These are phyloP conservation scores for Amitus sp. DNA, from an alignment of 2,888 invertebrate species.

Conservation along the genomic window DNA sequence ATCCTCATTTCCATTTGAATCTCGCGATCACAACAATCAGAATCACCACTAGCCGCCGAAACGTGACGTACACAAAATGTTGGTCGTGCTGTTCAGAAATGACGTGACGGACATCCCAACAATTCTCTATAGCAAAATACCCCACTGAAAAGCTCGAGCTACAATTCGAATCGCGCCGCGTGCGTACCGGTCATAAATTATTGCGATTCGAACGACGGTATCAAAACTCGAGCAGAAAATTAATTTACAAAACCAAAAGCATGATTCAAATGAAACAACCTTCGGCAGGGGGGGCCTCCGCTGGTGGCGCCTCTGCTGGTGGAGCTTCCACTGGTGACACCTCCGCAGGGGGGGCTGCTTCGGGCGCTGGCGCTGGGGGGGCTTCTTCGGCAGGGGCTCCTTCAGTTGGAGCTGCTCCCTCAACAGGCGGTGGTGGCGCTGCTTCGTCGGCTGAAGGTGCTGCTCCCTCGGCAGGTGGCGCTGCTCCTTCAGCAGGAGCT, in stretches of 20 bases:
- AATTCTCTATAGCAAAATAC: no score
- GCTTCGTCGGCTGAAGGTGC: slow-evolving; percentile 59
- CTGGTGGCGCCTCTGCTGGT: slow-evolving; percentile 47
- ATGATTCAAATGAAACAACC: slow-evolving; percentile 9
- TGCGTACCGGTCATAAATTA: no score
- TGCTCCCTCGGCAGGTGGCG: slow-evolving; percentile 8
- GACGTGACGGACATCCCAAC: slow-evolving; percentile 2
- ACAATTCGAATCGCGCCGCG: neutral
- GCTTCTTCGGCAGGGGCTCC: slow-evolving; percentile 54
- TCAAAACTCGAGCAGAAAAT: neutral
- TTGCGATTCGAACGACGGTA: no score
- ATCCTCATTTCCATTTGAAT: slow-evolving; percentile 5
- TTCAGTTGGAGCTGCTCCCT: slow-evolving; percentile 49
- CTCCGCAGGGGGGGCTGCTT: slow-evolving; percentile 58
- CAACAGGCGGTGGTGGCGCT: slow-evolving; percentile 55
- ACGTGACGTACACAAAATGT: neutral
- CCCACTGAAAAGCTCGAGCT: no score
- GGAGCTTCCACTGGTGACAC: slow-evolving; percentile 59
- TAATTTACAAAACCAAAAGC: neutral
- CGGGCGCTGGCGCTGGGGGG: slow-evolving; percentile 57
- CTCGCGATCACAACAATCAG: slow-evolving; percentile 3
- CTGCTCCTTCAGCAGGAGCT: slow-evolving; percentile 49
- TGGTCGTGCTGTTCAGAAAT: neutral
- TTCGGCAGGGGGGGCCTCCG: slow-evolving; percentile 58
- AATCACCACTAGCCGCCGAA: slow-evolving; percentile 1